Conservation (phyloP, 1,140 invertebrate genomes). For the Leptinotarsa texana region DNA sequence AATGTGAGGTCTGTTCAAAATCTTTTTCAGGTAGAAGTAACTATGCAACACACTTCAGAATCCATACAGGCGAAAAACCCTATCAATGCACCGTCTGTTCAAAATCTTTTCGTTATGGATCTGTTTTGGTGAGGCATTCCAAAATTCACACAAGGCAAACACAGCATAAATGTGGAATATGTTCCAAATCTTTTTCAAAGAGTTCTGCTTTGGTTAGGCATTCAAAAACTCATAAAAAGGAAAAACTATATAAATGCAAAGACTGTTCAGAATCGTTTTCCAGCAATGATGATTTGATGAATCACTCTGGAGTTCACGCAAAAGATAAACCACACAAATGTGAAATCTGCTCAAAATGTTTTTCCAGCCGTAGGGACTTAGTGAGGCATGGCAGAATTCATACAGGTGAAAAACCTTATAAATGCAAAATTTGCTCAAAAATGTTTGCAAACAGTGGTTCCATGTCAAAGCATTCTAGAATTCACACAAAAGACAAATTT, state of each 20-base stretch:
- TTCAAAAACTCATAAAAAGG: not conserved
- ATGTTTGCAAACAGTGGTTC: not conserved
- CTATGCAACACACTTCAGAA: not conserved
- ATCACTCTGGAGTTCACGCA: not conserved
- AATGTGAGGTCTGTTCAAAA: conserved; percentile 14
- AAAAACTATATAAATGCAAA: not conserved
- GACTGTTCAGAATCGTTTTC: not conserved
- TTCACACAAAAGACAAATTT: not conserved
- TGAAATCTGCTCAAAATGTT: not conserved
- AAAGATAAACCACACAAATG: conserved; percentile 3
- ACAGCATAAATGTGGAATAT: not conserved
- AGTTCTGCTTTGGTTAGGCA: not conserved
- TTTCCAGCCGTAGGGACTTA: not conserved
- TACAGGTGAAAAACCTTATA: not conserved
- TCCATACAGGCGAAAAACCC: not conserved
- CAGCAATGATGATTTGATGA: not conserved
- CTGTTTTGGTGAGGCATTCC: not conserved
- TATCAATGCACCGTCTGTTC: conserved; percentile 18
- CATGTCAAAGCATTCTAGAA: not conserved
- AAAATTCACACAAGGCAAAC: not conserved
- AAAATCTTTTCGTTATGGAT: not conserved
- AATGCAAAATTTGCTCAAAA: not conserved
- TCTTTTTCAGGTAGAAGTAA: not conserved
- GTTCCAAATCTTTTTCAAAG: not conserved
- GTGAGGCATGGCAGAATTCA: not conserved